Base-by-base conservation (phyloP, 2,888 invertebrate genomes). In the Drosophila kuntzei region DNA sequence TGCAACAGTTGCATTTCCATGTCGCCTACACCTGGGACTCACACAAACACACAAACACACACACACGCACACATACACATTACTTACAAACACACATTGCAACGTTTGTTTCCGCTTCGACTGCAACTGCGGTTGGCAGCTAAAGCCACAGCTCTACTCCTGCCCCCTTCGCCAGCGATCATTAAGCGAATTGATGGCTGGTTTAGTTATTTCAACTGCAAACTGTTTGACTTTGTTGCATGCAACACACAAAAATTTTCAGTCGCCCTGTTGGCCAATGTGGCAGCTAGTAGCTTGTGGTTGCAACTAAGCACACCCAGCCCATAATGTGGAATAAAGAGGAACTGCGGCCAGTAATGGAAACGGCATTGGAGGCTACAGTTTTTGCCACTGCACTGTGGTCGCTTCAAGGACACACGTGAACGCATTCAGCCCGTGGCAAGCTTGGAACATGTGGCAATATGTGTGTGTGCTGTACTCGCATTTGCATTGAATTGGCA, bases 151-250 rank as follows among this genome's bases (percentile, higher is more conserved):
- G 14, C 46, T 12, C 18, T 41, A 32, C 36, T 25, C 5, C 5
- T 46, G 7, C 25, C 7, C 39, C 11, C 36, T 29, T 32, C 25
- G 55, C 34, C 54, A 55, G 11, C 16, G 22, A 69, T 74, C 79
- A 78, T 79, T 78, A 74, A 53, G 75, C 74, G 62, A 78, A 78
- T 73, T 73, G 74, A 76, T 76, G 76, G 75, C 63, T 73, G 76
- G 68, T 62, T 73, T 78, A 76, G 73, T 78, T 76, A 67, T 75
- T 76, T 71, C 67, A 53, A 58, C 67, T 72, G 78, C 67, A 67
- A 78, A 65, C 79, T 51, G 74, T 55, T 65, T 69, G 74, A 73
- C 68, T 78, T 72, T 60, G 27, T 16, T 53, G 27, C 47, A 14
- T n/a, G 22, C 36, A 71, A 54, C 65, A 65, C 39, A 64, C 49